phyloP scores from a whole-genome alignment of 1,140 invertebrate species.

The Rhizoglyphus robini region DNA sequence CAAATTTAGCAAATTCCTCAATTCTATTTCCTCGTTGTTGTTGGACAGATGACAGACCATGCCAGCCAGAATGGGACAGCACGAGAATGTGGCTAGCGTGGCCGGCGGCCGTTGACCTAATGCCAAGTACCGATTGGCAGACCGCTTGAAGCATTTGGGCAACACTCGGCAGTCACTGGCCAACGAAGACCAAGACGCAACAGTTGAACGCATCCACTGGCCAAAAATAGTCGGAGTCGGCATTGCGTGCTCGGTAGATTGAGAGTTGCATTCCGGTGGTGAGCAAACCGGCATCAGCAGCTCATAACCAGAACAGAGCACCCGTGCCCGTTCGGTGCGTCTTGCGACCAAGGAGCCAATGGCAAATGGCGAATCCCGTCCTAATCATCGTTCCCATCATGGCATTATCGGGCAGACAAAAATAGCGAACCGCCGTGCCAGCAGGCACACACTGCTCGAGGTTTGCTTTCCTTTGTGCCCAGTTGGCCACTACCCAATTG shows the following conservation, averaged over 20 bases:
- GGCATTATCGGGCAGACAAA: not conserved
- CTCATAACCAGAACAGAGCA: not conserved
- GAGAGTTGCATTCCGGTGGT: too few species aligned
- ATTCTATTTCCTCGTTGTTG: slow-evolving; percentile 6
- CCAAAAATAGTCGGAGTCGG: not conserved
- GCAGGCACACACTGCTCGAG: not conserved
- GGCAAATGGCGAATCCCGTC: not conserved
- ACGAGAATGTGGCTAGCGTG: not conserved
- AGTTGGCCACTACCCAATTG: slow-evolving; percentile 19
- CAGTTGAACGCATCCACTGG: slow-evolving; percentile 8
- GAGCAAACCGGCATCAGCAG: not conserved
- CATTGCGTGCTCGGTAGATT: too few species aligned
- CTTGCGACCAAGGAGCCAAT: too few species aligned
- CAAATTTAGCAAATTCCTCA: slow-evolving; percentile 9
- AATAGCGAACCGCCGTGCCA: not conserved
- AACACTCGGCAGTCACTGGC: not conserved
- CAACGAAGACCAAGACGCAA: not conserved
- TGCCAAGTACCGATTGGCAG: not conserved
- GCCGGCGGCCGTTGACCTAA: slow-evolving; percentile 3
- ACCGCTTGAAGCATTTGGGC: too few species aligned
- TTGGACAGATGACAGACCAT: not conserved
- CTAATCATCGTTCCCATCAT: slow-evolving; percentile 11
- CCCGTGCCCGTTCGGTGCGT: too few species aligned
- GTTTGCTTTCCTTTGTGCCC: not conserved
- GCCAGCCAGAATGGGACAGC: not conserved